Percentiles rank a stretch among this genome's conserved stretches.
phyloP scores from a whole-genome alignment of 2,888 invertebrate genomes.

The Leptinotarsa peninsularis region DNA sequence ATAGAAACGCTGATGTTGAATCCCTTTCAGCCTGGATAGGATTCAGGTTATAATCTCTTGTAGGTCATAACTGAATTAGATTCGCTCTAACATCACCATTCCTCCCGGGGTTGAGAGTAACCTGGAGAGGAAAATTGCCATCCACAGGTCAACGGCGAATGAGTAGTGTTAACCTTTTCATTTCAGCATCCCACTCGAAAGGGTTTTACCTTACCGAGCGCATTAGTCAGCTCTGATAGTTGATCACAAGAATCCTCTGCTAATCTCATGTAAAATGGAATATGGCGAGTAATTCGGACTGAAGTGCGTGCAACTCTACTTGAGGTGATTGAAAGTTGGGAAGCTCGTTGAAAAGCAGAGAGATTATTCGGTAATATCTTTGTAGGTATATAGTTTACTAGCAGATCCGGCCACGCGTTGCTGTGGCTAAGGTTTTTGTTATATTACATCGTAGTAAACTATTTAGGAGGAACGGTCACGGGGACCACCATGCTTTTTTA shows the following conservation, averaged over 20 bases:
- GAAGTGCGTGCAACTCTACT: no score
- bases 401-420: no score
- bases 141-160: slow-evolving; percentile 1
- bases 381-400: no score
- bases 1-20: not conserved
- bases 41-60: not conserved
- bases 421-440: no score
- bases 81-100: not conserved
- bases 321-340: no score
- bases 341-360: no score
- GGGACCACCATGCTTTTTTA: no score
- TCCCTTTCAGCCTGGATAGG: not conserved
- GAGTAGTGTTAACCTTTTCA: slow-evolving; percentile 2
- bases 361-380: no score
- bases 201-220: not conserved
- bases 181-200: not conserved
- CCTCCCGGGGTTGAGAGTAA: not conserved
- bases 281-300: not conserved
- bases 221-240: not conserved
- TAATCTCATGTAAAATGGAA: not conserved
- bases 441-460: no score
- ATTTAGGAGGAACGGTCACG: no score
- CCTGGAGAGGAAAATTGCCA: not conserved
- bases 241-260: not conserved
- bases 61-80: not conserved